Evolutionary conservation across 1,140 invertebrate genomes (phyloP).

Genomic region (Drosophila trapezifrons): DNA sequence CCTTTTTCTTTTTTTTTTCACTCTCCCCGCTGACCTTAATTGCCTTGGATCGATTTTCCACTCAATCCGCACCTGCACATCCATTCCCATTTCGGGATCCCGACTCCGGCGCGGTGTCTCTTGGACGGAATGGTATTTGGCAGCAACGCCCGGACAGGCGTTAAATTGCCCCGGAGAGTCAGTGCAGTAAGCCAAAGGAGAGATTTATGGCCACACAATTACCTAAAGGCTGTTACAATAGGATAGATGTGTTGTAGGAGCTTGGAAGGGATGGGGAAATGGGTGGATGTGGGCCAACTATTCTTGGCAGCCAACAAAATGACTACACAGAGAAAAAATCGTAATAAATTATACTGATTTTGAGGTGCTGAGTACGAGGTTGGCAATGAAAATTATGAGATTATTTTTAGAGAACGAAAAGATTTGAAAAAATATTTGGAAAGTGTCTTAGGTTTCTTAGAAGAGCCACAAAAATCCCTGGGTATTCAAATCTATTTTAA

Average conservation of each 20-base stretch:
- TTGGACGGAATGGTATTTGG: slow-evolving; percentile 46
- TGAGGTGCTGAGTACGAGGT: too few relatives aligned
- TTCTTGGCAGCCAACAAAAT: slow-evolving; percentile 10
- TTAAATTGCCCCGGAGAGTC: slow-evolving; percentile 50
- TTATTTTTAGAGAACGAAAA: neutral
- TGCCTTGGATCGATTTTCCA: slow-evolving; percentile 68
- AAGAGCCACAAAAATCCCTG: neutral
- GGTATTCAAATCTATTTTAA: neutral
- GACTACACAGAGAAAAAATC: neutral
- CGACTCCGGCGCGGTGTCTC: slow-evolving; percentile 31
- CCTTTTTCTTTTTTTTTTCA: slow-evolving; percentile 5
- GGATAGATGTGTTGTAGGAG: slow-evolving; percentile 5
- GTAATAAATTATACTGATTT: neutral
- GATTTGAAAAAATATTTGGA: too few relatives aligned
- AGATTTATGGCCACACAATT: slow-evolving; percentile 74
- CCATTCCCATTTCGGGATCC: slow-evolving; percentile 25
- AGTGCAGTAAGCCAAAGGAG: slow-evolving; percentile 58
- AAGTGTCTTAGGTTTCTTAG: neutral
- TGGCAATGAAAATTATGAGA: neutral
- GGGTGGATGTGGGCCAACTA: slow-evolving; percentile 27
- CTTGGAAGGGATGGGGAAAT: neutral
- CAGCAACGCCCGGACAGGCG: slow-evolving; percentile 49
- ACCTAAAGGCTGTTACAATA: slow-evolving; percentile 52
- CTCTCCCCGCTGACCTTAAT: slow-evolving; percentile 61
- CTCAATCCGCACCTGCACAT: slow-evolving; percentile 45